A percentile compares a stretch with the other conserved stretches of the same genome.
Conservation (phyloP, 2,888 invertebrate genomes). For the Polietes domitor region DNA sequence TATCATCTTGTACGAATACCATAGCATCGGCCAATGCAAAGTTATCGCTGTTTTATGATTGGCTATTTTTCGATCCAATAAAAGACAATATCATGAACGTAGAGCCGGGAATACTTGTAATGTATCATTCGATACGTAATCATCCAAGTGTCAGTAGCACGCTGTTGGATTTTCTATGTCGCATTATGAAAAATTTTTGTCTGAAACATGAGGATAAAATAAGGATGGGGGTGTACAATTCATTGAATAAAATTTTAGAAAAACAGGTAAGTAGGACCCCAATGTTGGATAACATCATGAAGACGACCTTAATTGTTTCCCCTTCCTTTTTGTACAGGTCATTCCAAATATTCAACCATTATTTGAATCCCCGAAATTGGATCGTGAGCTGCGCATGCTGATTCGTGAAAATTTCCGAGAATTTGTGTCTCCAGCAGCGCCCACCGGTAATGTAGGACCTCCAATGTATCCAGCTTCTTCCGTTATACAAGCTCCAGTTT, state of each 20-base stretch:
- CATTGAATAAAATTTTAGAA: slow-evolving; percentile 79
- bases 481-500: slow-evolving; percentile 73
- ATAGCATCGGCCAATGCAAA: slow-evolving; percentile 86
- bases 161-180: slow-evolving; percentile 86
- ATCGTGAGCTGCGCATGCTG: slow-evolving; percentile 86
- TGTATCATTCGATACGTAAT: slow-evolving; percentile 85
- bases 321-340: too few relatives aligned
- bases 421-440: slow-evolving; percentile 82
- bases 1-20: slow-evolving; percentile 85
- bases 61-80: slow-evolving; percentile 86
- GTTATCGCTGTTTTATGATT: slow-evolving; percentile 86
- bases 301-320: too few relatives aligned
- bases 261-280: slow-evolving; percentile 89
- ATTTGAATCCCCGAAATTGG: slow-evolving; percentile 83
- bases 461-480: slow-evolving; percentile 72
- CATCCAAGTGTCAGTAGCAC: slow-evolving; percentile 86
- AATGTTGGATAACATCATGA: too few relatives aligned
- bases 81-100: slow-evolving; percentile 88
- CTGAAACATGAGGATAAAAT: slow-evolving; percentile 80
- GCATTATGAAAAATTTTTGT: slow-evolving; percentile 82
- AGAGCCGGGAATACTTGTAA: slow-evolving; percentile 87
- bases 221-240: slow-evolving; percentile 81
- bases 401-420: slow-evolving; percentile 95
- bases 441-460: slow-evolving; percentile 70
- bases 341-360: slow-evolving; percentile 85